These are phyloP conservation scores for Aurelia aurita complex sp. Pacific DNA, from an alignment of 30 jellyfish, hydroid and myxozoan species.

Conservation along the genomic window DNA sequence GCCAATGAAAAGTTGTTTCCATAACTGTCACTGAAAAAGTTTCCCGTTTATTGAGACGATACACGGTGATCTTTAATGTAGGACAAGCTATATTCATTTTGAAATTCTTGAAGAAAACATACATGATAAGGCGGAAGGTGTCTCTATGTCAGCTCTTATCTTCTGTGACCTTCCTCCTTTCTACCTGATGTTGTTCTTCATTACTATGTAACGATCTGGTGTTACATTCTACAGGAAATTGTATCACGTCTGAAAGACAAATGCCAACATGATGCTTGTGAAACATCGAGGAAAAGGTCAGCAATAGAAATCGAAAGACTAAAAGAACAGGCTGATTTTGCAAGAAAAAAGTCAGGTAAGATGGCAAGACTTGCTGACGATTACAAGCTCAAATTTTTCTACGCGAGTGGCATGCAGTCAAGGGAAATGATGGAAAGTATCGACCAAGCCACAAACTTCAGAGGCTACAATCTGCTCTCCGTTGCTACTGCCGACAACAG, in stretches of 20 bases:
- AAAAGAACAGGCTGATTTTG: not conserved
- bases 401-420: conserved; percentile 19
- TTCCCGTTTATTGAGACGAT: too few relatives aligned
- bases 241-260: not conserved
- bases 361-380: not conserved
- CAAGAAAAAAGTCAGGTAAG: not conserved
- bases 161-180: too few relatives aligned
- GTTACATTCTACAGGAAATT: not conserved
- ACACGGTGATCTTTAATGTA: too few relatives aligned
- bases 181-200: too few relatives aligned
- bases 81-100: too few relatives aligned
- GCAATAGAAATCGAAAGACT: not conserved
- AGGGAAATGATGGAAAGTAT: conserved; percentile 5
- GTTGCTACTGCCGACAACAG: conserved; percentile 15
- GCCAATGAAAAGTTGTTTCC: too few relatives aligned
- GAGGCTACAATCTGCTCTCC: conserved; percentile 17
- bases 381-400: not conserved
- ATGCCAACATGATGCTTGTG: not conserved
- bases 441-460: not conserved
- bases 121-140: too few relatives aligned
- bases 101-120: too few relatives aligned
- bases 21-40: too few relatives aligned
- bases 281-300: not conserved
- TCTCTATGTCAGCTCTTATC: too few relatives aligned
- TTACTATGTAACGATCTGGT: too few relatives aligned